A percentile compares a stretch with the other conserved stretches of the same genome.
Evolutionary conservation across 2,888 invertebrate species (phyloP).

Genomic region (Chrysopilus asiliformis): DNA sequence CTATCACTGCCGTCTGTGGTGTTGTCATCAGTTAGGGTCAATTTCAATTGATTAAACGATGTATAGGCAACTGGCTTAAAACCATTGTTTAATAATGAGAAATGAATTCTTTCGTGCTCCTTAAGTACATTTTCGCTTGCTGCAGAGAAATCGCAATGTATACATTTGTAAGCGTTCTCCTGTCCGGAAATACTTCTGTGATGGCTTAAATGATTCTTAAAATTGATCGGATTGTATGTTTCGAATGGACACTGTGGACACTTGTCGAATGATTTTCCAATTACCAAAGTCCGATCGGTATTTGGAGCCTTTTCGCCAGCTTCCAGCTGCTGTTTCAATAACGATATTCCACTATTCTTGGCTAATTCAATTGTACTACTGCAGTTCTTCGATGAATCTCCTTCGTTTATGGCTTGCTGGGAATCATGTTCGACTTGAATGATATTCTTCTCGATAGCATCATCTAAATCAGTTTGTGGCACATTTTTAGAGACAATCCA

Average conservation of each 20-base stretch:
- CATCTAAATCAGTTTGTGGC: constrained; percentile 13
- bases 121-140: constrained; percentile 58
- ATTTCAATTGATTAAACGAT: constrained; percentile 30
- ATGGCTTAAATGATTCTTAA: constrained; percentile 60
- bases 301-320: neutral
- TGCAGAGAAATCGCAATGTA: constrained; percentile 70
- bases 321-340: constrained; percentile 7
- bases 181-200: constrained; percentile 50
- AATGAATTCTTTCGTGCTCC: constrained; percentile 71
- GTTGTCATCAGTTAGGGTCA: constrained; percentile 24
- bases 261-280: constrained; percentile 4
- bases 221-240: constrained; percentile 55
- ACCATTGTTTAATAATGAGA: constrained; percentile 35
- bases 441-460: constrained; percentile 32
- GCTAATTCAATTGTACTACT: no score
- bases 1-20: no score
- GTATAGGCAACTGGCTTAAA: constrained; percentile 32
- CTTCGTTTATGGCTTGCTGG: no score
- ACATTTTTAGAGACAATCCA: constrained; percentile 26
- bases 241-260: constrained; percentile 73
- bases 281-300: neutral
- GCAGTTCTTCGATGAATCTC: no score
- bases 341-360: constrained; percentile 1
- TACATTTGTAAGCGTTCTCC: constrained; percentile 52
- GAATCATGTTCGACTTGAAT: constrained; percentile 47